Evolutionary conservation across 2,113 vertebrate genomes (phyloP).

Genomic region (Aldabrachelys gigantea): DNA sequence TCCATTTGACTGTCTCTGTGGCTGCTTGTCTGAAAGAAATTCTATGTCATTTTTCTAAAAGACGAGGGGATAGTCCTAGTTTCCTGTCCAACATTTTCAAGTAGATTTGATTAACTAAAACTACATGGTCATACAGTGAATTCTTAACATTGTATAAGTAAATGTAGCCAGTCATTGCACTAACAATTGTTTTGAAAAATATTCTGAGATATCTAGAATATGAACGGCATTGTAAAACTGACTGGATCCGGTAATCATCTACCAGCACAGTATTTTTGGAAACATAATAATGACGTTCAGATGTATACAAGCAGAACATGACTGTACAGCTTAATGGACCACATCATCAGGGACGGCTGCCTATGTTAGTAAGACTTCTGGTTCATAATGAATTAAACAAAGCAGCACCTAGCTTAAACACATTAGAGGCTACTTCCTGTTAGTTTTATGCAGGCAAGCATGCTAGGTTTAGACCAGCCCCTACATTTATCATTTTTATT

Average conservation of each 20-base stretch:
- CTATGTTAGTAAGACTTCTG: constrained; percentile 11
- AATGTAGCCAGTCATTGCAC: neutral
- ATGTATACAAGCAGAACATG: too few relatives aligned
- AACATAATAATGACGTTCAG: too few relatives aligned
- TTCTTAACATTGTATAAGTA: neutral
- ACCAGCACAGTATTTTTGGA: too few relatives aligned
- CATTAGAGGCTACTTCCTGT: neutral
- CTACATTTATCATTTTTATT: neutral
- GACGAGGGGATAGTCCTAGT: neutral
- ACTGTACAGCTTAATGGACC: neutral
- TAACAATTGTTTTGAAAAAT: neutral
- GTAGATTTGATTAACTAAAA: neutral
- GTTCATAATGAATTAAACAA: constrained; percentile 1
- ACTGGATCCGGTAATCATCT: neutral
- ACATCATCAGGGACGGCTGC: neutral
- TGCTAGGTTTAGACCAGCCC: neutral
- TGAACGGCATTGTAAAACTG: neutral
- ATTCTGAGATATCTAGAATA: neutral
- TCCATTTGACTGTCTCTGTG: neutral
- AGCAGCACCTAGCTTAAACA: neutral
- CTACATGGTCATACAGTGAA: neutral
- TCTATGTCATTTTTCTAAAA: neutral
- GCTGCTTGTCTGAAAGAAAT: neutral
- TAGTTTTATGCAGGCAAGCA: neutral
- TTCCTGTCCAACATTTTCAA: neutral